Evolutionary conservation across 2,797 vertebrate genomes (phyloP), one percentile per base, ranked within the genome.

Genomic region (Aratinga solstitialis): DNA sequence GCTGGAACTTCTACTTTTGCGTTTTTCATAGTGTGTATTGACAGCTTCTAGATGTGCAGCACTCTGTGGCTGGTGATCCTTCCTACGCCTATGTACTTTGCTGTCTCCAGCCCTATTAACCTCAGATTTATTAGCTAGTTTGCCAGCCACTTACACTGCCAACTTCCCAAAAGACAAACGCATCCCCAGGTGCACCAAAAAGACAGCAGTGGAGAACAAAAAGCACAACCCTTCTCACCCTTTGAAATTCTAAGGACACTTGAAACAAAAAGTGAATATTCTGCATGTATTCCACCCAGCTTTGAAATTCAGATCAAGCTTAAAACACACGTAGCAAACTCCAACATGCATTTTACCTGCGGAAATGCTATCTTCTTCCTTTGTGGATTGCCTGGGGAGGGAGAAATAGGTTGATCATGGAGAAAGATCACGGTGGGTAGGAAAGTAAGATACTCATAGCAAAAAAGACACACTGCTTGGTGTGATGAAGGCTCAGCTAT

Each of bases 101-200:
- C 97, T 97, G 97, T 98, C 97, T 98, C 91, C 96, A 97, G 97
- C 95, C 97, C 97, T 97, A 96, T 98, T 98, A 97, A 97, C 97
- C 96, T 96, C 69, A 94, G 97, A 98, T 97, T 97, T 98, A 98
- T 98, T 98, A 97, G 97, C 91, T 97, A 97, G 94, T 97, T 97
- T 97, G 95, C 97, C 97, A 97, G 94, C 95, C 93, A 96, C 96
- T 97, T 97, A 97, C 94, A 87, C 93, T 81, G 97, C 95, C 94
- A 96, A 78, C 89, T 96, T 97, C 97, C 97, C 96, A 95, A 95
- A 97, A 97, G 96, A 65, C 95, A 94, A 96, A 97, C 92, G 84
- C 91, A 97, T 92, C 89, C 95, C 85, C 84, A 14, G 81, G 94
- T 90, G 96, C 82, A 95, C 94, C 92, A 93, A 85, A 96, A 97